These are phyloP conservation scores for Chamaetylas fuelleborni DNA, from an alignment of 2,113 vertebrate species.

Conservation along the genomic window DNA sequence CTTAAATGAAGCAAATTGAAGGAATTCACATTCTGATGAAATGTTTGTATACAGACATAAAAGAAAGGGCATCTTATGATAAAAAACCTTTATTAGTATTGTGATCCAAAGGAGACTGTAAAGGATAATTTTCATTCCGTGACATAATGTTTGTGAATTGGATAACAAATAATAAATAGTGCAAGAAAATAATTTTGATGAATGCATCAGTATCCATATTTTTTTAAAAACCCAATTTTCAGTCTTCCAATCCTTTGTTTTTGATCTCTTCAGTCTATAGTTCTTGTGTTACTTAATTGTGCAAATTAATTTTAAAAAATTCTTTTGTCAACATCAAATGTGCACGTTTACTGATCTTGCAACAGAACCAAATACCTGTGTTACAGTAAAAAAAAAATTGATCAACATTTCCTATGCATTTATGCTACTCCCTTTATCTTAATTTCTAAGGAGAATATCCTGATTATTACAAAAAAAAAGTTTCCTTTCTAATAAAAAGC, in stretches of 20 bases:
- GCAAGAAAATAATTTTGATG: neutral
- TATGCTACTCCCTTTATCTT: neutral
- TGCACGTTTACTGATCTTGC: neutral
- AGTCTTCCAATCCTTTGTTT: neutral
- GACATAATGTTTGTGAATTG: neutral
- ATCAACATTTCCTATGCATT: neutral
- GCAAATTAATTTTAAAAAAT: neutral
- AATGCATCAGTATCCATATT: neutral
- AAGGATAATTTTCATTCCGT: neutral
- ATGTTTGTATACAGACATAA: neutral
- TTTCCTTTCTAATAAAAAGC: neutral
- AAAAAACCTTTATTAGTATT: neutral
- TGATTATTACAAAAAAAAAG: neutral
- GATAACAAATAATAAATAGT: neutral
- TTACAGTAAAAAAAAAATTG: neutral
- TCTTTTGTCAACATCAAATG: neutral
- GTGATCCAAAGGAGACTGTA: neutral
- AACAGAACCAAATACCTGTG: neutral
- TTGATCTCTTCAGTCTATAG: neutral
- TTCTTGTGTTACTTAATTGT: neutral
- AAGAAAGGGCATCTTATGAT: neutral
- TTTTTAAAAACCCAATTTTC: rapidly evolving
- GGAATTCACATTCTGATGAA: neutral
- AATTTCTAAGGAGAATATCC: neutral
- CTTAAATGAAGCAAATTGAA: neutral